Percentiles rank a stretch among this genome's conserved stretches.
These are phyloP conservation scores for Pedionomus torquatus DNA, from an alignment of 2,113 vertebrate species.

Conservation along the genomic window DNA sequence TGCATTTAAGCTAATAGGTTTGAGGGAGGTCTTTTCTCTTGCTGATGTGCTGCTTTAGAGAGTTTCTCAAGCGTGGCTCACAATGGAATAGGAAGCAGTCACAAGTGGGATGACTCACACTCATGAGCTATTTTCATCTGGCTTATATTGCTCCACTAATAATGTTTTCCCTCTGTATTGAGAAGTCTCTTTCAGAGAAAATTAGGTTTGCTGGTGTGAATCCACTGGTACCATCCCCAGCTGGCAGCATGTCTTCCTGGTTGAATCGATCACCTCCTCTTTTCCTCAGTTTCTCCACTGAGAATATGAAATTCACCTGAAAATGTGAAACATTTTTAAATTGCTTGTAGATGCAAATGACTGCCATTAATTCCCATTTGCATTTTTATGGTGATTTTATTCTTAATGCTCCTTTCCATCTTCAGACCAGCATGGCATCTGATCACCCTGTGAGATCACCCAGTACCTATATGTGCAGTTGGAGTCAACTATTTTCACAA, in stretches of 20 bases:
- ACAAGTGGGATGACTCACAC: constrained; percentile 51
- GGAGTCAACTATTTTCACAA: not conserved
- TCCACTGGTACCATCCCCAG: not conserved
- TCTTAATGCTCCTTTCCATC: not conserved
- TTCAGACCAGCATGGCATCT: not conserved
- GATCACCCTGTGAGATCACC: not conserved
- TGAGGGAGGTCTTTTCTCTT: not conserved
- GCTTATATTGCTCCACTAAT: not conserved
- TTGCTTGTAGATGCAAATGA: not conserved
- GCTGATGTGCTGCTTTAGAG: not conserved
- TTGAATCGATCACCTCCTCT: not conserved
- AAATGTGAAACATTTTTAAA: not conserved
- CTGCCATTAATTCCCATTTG: not conserved
- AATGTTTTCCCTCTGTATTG: constrained; percentile 8
- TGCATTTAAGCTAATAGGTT: not conserved
- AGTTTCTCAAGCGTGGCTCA: not conserved
- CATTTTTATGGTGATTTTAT: not conserved
- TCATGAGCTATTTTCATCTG: constrained; percentile 42
- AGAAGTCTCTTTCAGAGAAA: constrained; percentile 14
- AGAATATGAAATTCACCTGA: not conserved
- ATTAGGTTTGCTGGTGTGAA: not conserved
- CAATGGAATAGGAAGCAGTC: constrained; percentile 5
- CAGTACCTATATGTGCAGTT: not conserved
- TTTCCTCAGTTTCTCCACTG: not conserved
- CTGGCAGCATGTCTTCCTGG: not conserved